These are phyloP conservation scores for Iguana delicatissima DNA, from an alignment of 2,797 vertebrate species.

Conservation along the genomic window DNA sequence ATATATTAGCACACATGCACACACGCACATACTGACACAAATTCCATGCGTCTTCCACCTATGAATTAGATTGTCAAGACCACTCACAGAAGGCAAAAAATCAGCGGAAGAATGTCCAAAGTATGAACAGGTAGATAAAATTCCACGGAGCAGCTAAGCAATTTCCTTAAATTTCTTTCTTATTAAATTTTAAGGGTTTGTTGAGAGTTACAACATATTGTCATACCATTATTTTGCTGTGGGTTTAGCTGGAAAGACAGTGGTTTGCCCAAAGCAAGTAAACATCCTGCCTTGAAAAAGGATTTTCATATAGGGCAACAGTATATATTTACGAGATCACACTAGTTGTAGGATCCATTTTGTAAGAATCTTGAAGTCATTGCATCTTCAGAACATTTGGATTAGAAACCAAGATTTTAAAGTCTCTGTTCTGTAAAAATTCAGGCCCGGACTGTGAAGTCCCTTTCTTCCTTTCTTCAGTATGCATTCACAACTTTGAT, in stretches of 20 bases:
- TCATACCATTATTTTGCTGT: neutral
- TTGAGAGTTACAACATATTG: no score
- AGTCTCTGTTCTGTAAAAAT: neutral
- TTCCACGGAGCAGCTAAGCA: neutral
- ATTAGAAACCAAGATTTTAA: neutral
- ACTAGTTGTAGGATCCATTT: neutral
- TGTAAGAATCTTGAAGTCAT: neutral
- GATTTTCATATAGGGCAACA: neutral
- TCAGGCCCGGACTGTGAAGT: neutral
- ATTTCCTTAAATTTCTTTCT: neutral
- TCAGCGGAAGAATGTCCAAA: neutral
- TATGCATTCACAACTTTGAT: conserved; percentile 16
- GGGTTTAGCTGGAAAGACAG: neutral
- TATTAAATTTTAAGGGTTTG: neutral
- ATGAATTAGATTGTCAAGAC: neutral
- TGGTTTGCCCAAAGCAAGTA: neutral
- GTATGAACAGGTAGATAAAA: neutral
- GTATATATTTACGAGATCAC: neutral
- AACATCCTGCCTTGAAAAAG: neutral
- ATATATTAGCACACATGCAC: neutral
- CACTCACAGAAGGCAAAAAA: neutral
- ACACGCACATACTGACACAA: neutral
- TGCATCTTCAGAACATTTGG: neutral
- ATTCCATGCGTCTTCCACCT: neutral
- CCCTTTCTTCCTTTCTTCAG: neutral